Evolutionary conservation across 2,888 invertebrate species (phyloP).

Genomic region (Leptarthrus brevirostris): DNA sequence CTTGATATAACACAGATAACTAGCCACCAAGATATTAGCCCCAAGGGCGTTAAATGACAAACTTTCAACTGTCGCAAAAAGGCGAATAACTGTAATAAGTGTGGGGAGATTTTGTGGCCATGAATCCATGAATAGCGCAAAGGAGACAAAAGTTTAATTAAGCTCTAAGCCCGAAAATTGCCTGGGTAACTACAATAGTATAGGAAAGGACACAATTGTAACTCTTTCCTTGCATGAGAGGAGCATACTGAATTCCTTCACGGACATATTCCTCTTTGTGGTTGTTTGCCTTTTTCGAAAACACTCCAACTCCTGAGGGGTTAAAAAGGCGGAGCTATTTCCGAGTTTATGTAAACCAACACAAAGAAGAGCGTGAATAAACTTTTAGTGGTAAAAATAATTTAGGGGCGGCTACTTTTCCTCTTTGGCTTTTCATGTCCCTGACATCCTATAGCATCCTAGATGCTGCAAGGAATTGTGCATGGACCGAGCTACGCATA

Average conservation of each 20-base stretch:
- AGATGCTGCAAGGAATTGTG: too few relatives aligned
- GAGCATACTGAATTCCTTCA: conserved; percentile 50
- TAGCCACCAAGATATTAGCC: conserved; percentile 38
- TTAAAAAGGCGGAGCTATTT: conserved; percentile 6
- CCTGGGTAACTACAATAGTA: not conserved
- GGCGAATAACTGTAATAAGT: conserved; percentile 22
- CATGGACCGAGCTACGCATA: conserved; percentile 11
- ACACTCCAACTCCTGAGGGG: not conserved
- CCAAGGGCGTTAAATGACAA: conserved; percentile 44
- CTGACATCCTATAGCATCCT: conserved; percentile 8
- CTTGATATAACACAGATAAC: conserved; percentile 21
- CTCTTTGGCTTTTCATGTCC: conserved; percentile 4
- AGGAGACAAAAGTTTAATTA: conserved; percentile 50
- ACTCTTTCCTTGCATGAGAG: conserved; percentile 24
- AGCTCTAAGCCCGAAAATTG: conserved; percentile 45
- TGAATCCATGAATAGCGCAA: not conserved
- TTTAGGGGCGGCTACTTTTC: conserved; percentile 26
- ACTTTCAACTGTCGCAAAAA: conserved; percentile 47
- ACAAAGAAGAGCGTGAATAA: not conserved
- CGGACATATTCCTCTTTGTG: conserved; percentile 48
- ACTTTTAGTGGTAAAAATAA: not conserved
- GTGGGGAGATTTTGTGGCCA: not conserved
- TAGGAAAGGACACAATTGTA: not conserved
- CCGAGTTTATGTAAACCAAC: conserved; percentile 5
- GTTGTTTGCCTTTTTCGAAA: conserved; percentile 34